Conservation (phyloP, 2,888 invertebrate genomes). For the Pyrrhia umbra region DNA sequence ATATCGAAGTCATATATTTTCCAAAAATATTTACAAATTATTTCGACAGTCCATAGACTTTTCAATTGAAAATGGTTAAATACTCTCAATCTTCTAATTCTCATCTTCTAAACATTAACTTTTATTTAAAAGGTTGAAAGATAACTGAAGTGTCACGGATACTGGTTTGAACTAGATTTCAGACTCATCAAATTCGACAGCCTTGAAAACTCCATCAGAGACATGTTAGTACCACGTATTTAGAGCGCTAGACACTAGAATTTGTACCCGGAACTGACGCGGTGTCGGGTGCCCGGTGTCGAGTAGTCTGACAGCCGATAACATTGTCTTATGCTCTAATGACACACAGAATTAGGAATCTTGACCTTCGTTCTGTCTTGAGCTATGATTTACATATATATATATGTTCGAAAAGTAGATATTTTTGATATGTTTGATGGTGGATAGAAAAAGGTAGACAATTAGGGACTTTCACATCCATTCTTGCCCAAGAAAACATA, state of each 20-base stretch:
- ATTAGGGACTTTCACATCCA: too few species aligned
- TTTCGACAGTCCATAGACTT: too few species aligned
- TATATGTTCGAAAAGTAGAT: background rate
- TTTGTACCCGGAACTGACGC: constrained; percentile 77
- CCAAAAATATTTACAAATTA: too few species aligned
- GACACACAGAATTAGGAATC: constrained; percentile 32
- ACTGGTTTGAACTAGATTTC: background rate
- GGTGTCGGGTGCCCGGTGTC: constrained; percentile 71
- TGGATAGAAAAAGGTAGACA: too few species aligned
- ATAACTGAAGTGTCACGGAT: background rate
- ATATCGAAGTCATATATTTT: too few species aligned
- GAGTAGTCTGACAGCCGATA: constrained; percentile 43
- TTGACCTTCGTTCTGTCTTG: constrained; percentile 16
- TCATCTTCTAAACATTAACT: background rate
- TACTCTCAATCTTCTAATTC: background rate
- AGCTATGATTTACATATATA: background rate
- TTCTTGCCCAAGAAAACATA: background rate
- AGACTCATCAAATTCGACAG: background rate
- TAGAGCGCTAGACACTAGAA: constrained; percentile 78
- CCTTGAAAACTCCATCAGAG: constrained; percentile 29
- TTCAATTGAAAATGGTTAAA: background rate
- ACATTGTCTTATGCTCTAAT: constrained; percentile 54
- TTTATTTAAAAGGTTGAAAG: background rate
- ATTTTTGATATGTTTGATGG: too few species aligned
- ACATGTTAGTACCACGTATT: constrained; percentile 68